phyloP scores from a whole-genome alignment of 92 coral and sea anemone genomes.

The Paragorgia papillata region DNA sequence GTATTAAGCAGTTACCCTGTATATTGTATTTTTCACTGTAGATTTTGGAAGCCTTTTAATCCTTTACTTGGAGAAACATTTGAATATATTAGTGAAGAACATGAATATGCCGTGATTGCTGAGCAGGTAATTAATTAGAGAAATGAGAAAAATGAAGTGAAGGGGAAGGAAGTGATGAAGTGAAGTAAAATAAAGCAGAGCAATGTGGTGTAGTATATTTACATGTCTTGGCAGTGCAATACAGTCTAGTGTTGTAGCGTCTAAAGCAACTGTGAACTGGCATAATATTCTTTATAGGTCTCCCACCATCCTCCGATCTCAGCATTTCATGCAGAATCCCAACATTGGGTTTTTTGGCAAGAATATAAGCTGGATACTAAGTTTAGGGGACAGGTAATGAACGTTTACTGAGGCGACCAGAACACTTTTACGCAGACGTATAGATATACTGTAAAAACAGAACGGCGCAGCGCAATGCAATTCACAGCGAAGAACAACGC shows the following conservation, averaged over 20 bases:
- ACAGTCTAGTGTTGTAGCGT: background rate
- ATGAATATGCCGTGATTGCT: constrained; percentile 81
- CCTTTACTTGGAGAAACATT: constrained; percentile 97
- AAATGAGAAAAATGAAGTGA: background rate
- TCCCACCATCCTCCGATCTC: constrained; percentile 99
- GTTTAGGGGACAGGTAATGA: constrained; percentile 91
- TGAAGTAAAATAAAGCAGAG: no score
- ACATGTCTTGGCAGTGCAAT: background rate
- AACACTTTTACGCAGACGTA: no score
- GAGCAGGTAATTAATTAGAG: constrained; percentile 69
- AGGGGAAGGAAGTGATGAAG: background rate
- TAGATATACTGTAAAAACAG: no score
- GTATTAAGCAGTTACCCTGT: no score
- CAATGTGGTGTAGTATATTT: no score
- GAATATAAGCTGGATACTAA: constrained; percentile 92
- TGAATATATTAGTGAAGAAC: constrained; percentile 83
- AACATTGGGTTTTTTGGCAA: constrained; percentile 98
- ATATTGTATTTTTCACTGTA: constrained; percentile 22
- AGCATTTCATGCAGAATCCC: constrained; percentile 94
- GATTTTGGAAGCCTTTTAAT: constrained; percentile 99
- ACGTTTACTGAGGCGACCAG: no score
- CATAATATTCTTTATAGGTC: constrained; percentile 57
- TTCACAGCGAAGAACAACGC: no score
- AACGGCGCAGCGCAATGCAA: no score
- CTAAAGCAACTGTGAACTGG: background rate